Base-by-base conservation (phyloP, 2,113 vertebrate species). In the Picathartes gymnocephalus region DNA sequence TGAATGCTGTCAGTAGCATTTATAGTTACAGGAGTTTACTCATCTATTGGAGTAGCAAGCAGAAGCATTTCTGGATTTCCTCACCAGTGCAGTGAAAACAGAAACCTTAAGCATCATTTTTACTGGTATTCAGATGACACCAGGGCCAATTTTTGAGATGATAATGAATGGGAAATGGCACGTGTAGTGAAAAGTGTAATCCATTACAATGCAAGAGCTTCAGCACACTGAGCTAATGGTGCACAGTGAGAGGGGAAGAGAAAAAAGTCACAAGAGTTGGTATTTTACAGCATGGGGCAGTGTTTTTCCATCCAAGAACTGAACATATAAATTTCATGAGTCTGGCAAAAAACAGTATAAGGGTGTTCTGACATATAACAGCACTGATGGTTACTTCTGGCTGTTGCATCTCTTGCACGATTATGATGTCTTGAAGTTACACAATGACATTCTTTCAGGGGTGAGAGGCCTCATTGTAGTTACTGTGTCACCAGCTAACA, bases 1-100 rank as follows among this genome's bases (percentile, higher is more conserved):
- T 45, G 40, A 90, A 69, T 35, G 44, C 22, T 89, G 65, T 81
- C 78, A 85, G 53, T 71, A 66, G 16, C 18, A 76, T 82, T 93
- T 91, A 60, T 64, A 57, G 53, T 66, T 61, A 64, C 28, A 69
- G 28, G 62, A 68, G 3, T 64, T 87, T 81, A 28, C 37, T 56
- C 35, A 79, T 74, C 27, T 85, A 11, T 21, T 79, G n/a, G 6
- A 82, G 12, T 53, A 85, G 71, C 11, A 81, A 91, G 37, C 28
- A 90, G 73, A 87, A 91, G 35, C 14, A 39, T 56, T 76, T 90
- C 66, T 82, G 66, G 24, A 80, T 88, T 90, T 82, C 25, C 37
- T 87, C 57, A 79, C 13, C 3, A 72, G 23, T 23, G 1, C 23
- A 71, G 20, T 64, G 40, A 72, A 89, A 92, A 78, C 44, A 71